phyloP scores from a whole-genome alignment of 1,140 invertebrate species.

The Lethrus apterus region DNA sequence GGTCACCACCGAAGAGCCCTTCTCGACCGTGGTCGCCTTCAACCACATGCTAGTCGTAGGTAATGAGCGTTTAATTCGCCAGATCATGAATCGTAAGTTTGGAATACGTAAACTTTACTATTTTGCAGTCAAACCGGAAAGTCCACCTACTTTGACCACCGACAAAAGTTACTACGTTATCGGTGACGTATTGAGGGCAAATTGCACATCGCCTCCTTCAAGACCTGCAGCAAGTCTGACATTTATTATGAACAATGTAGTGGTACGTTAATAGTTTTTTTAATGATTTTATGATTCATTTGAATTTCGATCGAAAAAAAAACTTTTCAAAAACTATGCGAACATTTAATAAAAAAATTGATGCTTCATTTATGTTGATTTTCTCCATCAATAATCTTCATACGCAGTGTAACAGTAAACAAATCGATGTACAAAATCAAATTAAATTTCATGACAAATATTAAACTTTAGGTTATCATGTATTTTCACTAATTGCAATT shows the following conservation, averaged over 20 bases:
- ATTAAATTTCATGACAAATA: too few species aligned
- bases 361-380: too few species aligned
- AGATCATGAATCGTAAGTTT: not conserved
- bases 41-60: constrained; percentile 66
- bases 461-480: too few species aligned
- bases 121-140: constrained; percentile 35
- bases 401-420: too few species aligned
- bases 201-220: constrained; percentile 68
- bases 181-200: constrained; percentile 64
- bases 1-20: constrained; percentile 69
- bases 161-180: constrained; percentile 64
- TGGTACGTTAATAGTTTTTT: constrained; percentile 42
- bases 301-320: too few species aligned
- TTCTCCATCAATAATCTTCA: too few species aligned
- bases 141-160: constrained; percentile 40
- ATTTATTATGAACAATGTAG: constrained; percentile 67
- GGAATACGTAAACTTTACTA: not conserved
- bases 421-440: too few species aligned
- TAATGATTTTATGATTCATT: too few species aligned
- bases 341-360: too few species aligned
- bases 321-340: too few species aligned
- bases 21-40: constrained; percentile 57
- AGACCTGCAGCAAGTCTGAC: constrained; percentile 57
- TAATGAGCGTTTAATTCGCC: constrained; percentile 45
- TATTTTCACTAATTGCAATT: too few species aligned